Evolutionary conservation across 2,113 vertebrate genomes (phyloP), one percentile per base, ranked within the genome.

Genomic region (Cyprinodon brontotheroides): DNA sequence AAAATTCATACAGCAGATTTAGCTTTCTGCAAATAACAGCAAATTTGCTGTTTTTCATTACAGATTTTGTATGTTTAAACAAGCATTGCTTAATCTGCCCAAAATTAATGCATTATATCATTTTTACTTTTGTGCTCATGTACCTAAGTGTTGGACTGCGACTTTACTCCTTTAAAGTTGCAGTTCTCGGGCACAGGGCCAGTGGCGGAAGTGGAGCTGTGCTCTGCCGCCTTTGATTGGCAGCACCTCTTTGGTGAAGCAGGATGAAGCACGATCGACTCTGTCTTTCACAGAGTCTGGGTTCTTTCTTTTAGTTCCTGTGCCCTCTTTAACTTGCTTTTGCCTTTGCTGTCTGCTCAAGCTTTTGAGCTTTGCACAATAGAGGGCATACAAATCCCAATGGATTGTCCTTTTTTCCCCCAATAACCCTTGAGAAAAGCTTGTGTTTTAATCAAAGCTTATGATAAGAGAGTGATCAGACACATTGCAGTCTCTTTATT

Each of bases 211-310:
- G 83, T 74, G 82, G 88, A 76, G 71, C 67, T 13, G 68, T 6
- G 80, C 70, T 86, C 68, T 20, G 71, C 80, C 74, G 61, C 65
- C 74, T 75, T 82, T 92, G 89, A 91, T 82, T 91, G 92, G 90
- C 90, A 76, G 78, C 72, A n/a, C 50, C 79, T 70, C 85, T 66
- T 77, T 68, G 78, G 75, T 70, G 45, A 68, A 61, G 76, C 74
- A 29, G 81, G 83, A 83, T 79, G 78, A 79, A 83, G 81, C 66
- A 65, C 74, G 77, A 70, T 77, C 61, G 60, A 85, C 85, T 87
- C 57, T 0, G 36, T 74, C 81, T 78, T 68, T 82, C 77, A 69
- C 81, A 37, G 47, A 61, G 53, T 41, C 73, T 40, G 68, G 39
- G 22, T 59, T 66, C 76, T 85, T 79, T 65, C 4, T 53, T 40